Evolutionary conservation across 2,797 vertebrate species (phyloP), one percentile per base, ranked within the genome.

Genomic region (Gadopsis marmoratus): DNA sequence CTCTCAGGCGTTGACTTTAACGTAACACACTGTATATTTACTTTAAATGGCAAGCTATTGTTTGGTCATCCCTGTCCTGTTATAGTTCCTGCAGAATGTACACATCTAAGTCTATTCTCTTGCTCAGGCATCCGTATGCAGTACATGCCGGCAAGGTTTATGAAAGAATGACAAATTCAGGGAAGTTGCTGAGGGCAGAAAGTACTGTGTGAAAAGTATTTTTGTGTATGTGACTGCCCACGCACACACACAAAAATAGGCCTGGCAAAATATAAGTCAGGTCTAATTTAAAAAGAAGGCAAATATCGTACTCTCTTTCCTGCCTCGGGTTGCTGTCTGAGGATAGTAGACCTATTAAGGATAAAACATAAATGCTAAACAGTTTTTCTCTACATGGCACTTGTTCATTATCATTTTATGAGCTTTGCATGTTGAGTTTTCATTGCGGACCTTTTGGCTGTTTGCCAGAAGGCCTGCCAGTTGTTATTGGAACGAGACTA

Each of bases 331-430:
- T 58, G 21, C 39, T 53, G 35, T 47, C 58, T 17, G 26, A 31
- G 43, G 33, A 64, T 12, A 45, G 21, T 17, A 43, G n/a, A 51
- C 31, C 53, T 45, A 12, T 67, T 43, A 45, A 23, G 4, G 4
- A 13, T 16, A 29, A 59, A 43, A 73, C 43, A 70, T 29, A 47
- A 75, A 78, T 55, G 48, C 35, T 55, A 21, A 84, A 67, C 39
- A 72, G 58, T 19, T 78, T 62, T 63, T 71, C 55, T 79, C 37
- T 37, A 48, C 29, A 55, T 71, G 78, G 23, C 35, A 55, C 61
- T 64, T 37, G n/a, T 45, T 66, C 48, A 48, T 74, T 56, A 74
- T 82, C 8, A 53, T 73, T 81, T 74, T 45, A 62, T 56, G 48
- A 59, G 63, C 26, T 71, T 45, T 71, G 56, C 66, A 74, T 56